Percentiles rank a stretch among this genome's conserved stretches.
Evolutionary conservation across 2,113 vertebrate genomes (phyloP).

Genomic region (Hirundichthys speculiger): DNA sequence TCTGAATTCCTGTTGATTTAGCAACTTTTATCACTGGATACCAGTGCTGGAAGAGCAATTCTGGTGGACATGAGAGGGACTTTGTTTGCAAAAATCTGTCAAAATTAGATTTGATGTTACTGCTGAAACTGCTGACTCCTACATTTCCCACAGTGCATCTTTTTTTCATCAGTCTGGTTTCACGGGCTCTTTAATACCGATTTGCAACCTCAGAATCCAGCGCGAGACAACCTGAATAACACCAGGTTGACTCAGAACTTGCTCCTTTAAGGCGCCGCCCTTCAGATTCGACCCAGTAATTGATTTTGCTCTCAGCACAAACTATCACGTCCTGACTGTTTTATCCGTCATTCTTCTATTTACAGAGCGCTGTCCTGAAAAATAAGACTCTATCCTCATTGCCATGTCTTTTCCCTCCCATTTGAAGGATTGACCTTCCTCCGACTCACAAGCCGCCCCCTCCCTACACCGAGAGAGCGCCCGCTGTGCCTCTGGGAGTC

Average conservation of each 20-base stretch:
- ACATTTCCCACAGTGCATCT: slow-evolving; percentile 6
- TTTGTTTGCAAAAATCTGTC: neutral
- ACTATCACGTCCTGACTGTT: neutral
- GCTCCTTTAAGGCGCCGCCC: neutral
- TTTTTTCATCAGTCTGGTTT: neutral
- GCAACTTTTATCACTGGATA: neutral
- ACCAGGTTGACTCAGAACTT: slow-evolving; percentile 23
- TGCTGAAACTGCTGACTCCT: neutral
- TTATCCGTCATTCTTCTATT: slow-evolving; percentile 7
- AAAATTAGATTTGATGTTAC: neutral
- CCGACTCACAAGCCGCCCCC: slow-evolving; percentile 83
- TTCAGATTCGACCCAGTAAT: slow-evolving; percentile 11
- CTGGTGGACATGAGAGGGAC: neutral
- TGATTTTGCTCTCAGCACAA: slow-evolving; percentile 15
- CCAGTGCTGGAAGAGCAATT: neutral
- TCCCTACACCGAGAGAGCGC: slow-evolving; percentile 75
- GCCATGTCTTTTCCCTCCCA: slow-evolving; percentile 12
- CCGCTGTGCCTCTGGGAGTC: slow-evolving; percentile 71
- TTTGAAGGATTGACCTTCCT: slow-evolving; percentile 82
- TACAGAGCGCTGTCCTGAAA: neutral
- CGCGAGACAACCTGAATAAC: neutral
- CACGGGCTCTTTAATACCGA: neutral
- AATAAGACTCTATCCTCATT: slow-evolving; percentile 10
- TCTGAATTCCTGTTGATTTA: slow-evolving; percentile 1
- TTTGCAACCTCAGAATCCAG: neutral